A percentile compares a stretch with the other conserved stretches of the same genome.
phyloP scores from a whole-genome alignment of 2,888 invertebrate species.

The Phyto melanocephala region DNA sequence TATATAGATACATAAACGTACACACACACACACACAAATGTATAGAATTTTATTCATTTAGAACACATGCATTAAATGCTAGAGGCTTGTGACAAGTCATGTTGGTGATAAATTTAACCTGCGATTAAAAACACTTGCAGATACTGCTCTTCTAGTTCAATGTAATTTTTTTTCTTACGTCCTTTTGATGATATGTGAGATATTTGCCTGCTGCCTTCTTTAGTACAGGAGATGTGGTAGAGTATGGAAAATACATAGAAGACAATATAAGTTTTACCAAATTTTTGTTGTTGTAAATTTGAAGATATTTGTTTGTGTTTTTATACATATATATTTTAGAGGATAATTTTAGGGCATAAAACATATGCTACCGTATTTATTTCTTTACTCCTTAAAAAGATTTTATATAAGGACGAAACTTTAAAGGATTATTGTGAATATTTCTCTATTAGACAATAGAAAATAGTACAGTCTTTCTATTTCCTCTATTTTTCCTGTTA shows the following conservation, averaged over 20 bases:
- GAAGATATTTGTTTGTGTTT: too few relatives aligned
- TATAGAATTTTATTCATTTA: neutral
- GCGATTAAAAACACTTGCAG: constrained; percentile 17
- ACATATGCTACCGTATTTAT: too few relatives aligned
- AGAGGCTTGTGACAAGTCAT: constrained; percentile 31
- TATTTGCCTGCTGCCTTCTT: neutral
- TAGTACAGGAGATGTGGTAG: neutral
- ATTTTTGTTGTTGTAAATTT: too few relatives aligned
- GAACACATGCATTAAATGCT: constrained; percentile 20
- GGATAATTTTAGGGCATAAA: too few relatives aligned
- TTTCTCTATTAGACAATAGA: too few relatives aligned
- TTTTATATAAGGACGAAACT: too few relatives aligned
- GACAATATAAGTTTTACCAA: neutral
- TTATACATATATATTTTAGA: too few relatives aligned
- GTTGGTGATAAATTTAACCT: constrained; percentile 28
- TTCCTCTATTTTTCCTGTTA: too few relatives aligned
- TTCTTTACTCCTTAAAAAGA: too few relatives aligned
- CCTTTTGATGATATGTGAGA: neutral
- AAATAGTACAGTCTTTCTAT: too few relatives aligned
- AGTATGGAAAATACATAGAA: neutral
- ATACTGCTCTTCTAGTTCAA: constrained; percentile 8
- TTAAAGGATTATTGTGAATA: too few relatives aligned
- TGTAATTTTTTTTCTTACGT: neutral
- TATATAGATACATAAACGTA: neutral
- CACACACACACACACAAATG: neutral